These are phyloP conservation scores for Brachionus koreanus DNA, from an alignment of 1,140 invertebrate genomes.

Conservation along the genomic window DNA sequence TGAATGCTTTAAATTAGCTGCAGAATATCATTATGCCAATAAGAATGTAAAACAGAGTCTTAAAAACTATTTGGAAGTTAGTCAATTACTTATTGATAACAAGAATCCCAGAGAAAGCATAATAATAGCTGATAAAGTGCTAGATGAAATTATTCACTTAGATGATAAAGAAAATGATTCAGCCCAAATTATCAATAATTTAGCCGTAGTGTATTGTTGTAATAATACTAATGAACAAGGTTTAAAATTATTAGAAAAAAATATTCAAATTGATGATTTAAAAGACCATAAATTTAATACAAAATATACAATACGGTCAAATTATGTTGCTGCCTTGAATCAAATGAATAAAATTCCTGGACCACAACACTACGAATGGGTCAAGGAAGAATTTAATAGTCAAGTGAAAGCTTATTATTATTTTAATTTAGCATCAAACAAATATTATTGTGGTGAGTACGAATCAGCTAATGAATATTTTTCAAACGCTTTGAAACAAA, in stretches of 20 bases:
- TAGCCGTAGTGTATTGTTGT: background rate
- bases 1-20: background rate
- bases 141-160: background rate
- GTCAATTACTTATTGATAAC: background rate
- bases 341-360: background rate
- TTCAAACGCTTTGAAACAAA: background rate
- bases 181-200: background rate
- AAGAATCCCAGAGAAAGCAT: background rate
- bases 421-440: background rate
- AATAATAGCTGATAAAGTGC: background rate
- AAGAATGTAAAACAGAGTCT: background rate
- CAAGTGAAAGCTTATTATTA: background rate
- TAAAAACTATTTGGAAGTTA: background rate
- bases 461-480: background rate
- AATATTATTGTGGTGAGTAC: background rate
- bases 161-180: background rate
- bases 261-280: background rate
- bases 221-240: background rate
- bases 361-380: too few species aligned
- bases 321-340: background rate
- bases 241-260: background rate
- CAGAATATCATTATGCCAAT: background rate
- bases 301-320: background rate
- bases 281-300: background rate
- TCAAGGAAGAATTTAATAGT: background rate